Conservation (phyloP, 1,140 invertebrate species). For the Leptinotarsa defecta region DNA sequence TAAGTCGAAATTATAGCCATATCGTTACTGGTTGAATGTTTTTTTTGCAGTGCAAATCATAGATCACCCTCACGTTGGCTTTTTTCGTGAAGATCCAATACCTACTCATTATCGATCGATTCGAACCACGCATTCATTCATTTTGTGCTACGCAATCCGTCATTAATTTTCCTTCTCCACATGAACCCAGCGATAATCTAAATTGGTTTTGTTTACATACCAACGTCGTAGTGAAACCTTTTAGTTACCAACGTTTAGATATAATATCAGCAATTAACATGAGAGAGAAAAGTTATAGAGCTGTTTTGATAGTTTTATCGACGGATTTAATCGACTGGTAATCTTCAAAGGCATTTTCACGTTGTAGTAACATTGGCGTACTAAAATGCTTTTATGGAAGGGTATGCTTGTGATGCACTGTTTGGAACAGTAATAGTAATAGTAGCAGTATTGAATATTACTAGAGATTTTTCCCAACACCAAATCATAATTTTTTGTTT, state of each 20-base stretch:
- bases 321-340: conserved; percentile 11
- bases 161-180: conserved; percentile 23
- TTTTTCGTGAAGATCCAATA: too few relatives aligned
- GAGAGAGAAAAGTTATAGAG: conserved; percentile 20
- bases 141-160: conserved; percentile 4
- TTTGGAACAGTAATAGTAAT: too few relatives aligned
- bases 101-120: too few relatives aligned
- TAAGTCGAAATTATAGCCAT: too few relatives aligned
- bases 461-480: too few relatives aligned
- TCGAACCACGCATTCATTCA: background rate
- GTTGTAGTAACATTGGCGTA: background rate
- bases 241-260: conserved; percentile 21
- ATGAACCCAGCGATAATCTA: conserved; percentile 22
- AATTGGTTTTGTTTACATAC: conserved; percentile 26
- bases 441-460: too few relatives aligned
- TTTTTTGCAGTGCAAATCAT: too few relatives aligned
- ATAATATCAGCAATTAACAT: conserved; percentile 26
- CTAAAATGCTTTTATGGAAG: background rate
- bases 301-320: conserved; percentile 24
- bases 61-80: too few relatives aligned
- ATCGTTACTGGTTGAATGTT: too few relatives aligned
- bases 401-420: too few relatives aligned
- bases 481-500: too few relatives aligned
- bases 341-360: conserved; percentile 16
- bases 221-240: conserved; percentile 15